Percentiles rank a stretch among this genome's conserved stretches.
Conservation (phyloP, 64 coral and sea anemone genomes). For the Montipora capricornis region DNA sequence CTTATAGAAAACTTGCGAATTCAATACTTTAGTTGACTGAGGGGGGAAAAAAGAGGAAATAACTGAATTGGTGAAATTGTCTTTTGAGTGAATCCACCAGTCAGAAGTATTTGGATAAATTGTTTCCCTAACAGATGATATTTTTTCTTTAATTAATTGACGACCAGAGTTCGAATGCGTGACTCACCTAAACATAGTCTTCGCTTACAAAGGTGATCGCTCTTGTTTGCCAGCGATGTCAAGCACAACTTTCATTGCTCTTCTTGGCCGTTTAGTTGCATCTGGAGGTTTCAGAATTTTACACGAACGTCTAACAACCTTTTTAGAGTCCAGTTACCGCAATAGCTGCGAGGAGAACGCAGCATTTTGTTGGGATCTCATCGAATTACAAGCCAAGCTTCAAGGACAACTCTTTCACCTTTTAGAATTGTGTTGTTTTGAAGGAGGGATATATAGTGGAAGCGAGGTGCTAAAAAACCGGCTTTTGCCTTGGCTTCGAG, state of each 20-base stretch:
- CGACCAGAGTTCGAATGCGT: neutral
- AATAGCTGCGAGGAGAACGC: slow-evolving; percentile 88
- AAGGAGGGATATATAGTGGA: slow-evolving; percentile 81
- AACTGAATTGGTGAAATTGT: too few species aligned
- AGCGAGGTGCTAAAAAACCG: slow-evolving; percentile 68
- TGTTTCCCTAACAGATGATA: too few species aligned
- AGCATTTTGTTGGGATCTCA: slow-evolving; percentile 74
- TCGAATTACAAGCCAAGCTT: slow-evolving; percentile 69
- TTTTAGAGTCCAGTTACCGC: slow-evolving; percentile 84
- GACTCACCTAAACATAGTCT: slow-evolving; percentile 9
- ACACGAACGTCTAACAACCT: slow-evolving; percentile 71
- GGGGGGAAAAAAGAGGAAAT: too few species aligned
- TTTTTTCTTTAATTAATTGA: too few species aligned
- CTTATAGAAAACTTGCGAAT: too few species aligned
- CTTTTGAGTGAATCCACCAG: too few species aligned
- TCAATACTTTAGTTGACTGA: too few species aligned
- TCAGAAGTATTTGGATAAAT: too few species aligned
- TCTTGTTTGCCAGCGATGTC: neutral
- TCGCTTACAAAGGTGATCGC: neutral
- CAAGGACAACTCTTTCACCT: slow-evolving; percentile 84
- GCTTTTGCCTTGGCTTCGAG: slow-evolving; percentile 76
- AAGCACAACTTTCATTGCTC: slow-evolving; percentile 60
- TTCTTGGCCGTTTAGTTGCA: slow-evolving; percentile 71
- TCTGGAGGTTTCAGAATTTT: slow-evolving; percentile 59
- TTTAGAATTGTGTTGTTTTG: slow-evolving; percentile 75